These are phyloP conservation scores for Myrmecobius fasciatus DNA, from an alignment of 2,113 vertebrate species.

Conservation along the genomic window DNA sequence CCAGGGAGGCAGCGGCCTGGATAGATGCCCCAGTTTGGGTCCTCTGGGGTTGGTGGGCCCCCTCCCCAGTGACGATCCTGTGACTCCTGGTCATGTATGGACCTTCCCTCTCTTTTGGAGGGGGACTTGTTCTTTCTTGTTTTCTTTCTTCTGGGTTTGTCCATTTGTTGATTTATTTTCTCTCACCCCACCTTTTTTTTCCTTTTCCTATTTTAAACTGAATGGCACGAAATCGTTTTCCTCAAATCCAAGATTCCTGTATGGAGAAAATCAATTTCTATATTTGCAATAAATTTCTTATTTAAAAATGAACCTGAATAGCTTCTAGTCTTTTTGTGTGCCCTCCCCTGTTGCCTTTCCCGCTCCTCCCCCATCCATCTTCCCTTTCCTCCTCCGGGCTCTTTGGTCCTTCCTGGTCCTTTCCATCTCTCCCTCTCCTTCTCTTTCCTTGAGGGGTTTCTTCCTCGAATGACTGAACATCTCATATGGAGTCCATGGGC, in stretches of 20 bases:
- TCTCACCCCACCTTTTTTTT: not conserved
- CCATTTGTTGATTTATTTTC: slow-evolving; percentile 76
- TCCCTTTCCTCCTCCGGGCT: no score
- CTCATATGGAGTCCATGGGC: rapidly evolving
- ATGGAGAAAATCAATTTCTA: slow-evolving; percentile 91
- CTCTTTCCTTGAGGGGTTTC: not conserved
- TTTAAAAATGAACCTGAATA: slow-evolving; percentile 77
- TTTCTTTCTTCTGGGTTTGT: slow-evolving; percentile 73
- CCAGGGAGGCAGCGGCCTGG: not conserved
- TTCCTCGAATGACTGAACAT: not conserved
- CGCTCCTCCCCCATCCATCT: not conserved
- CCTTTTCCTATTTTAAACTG: slow-evolving; percentile 82
- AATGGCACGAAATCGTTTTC: slow-evolving; percentile 89
- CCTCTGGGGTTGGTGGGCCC: slow-evolving; percentile 78
- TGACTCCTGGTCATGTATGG: slow-evolving; percentile 82
- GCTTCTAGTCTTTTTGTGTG: not conserved
- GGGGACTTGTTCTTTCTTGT: slow-evolving; percentile 66
- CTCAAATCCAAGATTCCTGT: slow-evolving; percentile 88
- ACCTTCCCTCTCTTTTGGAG: slow-evolving; percentile 58
- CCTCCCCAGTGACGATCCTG: slow-evolving; percentile 80
- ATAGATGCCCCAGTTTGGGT: slow-evolving; percentile 80
- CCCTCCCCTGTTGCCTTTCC: slow-evolving; percentile 13
- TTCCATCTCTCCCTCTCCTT: not conserved
- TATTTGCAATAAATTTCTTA: slow-evolving; percentile 94
- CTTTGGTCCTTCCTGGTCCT: not conserved